Base-by-base conservation (phyloP, 2,888 invertebrate genomes). In the Andrena fulva region DNA sequence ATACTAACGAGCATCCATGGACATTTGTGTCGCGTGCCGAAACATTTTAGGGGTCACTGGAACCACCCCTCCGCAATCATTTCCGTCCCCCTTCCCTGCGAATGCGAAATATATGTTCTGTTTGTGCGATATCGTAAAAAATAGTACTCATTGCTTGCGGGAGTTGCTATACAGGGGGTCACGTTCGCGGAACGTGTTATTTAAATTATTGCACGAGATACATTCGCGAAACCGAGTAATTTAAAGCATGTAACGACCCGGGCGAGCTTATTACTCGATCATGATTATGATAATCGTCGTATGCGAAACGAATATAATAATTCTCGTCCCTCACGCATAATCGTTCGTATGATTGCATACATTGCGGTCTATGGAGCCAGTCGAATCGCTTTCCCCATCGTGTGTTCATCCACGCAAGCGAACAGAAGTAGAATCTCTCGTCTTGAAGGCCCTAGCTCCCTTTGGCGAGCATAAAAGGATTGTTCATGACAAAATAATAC, bases 401-500 rank as follows among this genome's bases (percentile, higher is more conserved):
- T 35, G 27, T 64, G 64, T 24, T 62, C 20, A 27, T 50, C 29
- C 77, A 42, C 6, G 63, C 59, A 54, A 72, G 33, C 68, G 64
- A 63, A 62, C 59, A 69, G 54, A 72, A 69, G 71, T 16, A 66
- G 68, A 63, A 24, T 16, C 50, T 60, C 50, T 66, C 59, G 77
- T 56, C 82, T 79, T 20, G 31, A 73, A 71, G 33, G 59, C 67
- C 63, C 60, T 67, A 20, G 78, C 64, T 20, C 85, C 66, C 82
- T 80, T 85, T 50, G 4, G n/a, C 54, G 66, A 7, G 72, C 75
- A 89, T 88, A 90, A 92, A 91, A 87, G 88, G 87, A 90, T 91
- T 89, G 87, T 90, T 92, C 91, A 89, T 87, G 89, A 87, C 90
- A 90, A 91, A 91, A 91, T 91, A 92, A 90, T 90, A 85, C 85